Percentiles rank a stretch among this genome's conserved stretches.
phyloP scores from a whole-genome alignment of 1,140 invertebrate genomes.

The Drosophila cardini region DNA sequence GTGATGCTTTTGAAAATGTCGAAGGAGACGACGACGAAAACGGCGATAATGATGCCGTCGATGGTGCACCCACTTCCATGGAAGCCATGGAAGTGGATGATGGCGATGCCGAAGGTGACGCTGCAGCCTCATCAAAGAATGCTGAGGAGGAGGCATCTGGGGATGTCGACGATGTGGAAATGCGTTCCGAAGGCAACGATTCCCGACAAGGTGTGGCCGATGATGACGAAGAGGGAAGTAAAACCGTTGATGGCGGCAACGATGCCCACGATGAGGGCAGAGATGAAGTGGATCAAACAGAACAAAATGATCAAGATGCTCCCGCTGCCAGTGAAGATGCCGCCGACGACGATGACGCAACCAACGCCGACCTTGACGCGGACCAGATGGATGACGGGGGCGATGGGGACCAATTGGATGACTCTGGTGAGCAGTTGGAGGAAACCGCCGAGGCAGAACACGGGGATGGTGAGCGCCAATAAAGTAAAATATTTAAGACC shows the following conservation, averaged over 20 bases:
- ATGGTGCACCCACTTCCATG: slow-evolving; percentile 81
- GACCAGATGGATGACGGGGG: slow-evolving; percentile 30
- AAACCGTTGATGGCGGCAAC: background rate
- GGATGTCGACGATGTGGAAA: slow-evolving; percentile 63
- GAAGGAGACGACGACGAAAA: slow-evolving; percentile 48
- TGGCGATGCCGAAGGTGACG: slow-evolving; percentile 47
- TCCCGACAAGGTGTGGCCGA: slow-evolving; percentile 39
- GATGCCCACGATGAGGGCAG: slow-evolving; percentile 41
- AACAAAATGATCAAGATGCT: slow-evolving; percentile 40
- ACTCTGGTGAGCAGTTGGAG: slow-evolving; percentile 49
- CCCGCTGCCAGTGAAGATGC: slow-evolving; percentile 23
- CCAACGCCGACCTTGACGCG: slow-evolving; percentile 46
- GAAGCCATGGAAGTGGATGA: slow-evolving; percentile 82
- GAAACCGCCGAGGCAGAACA: slow-evolving; percentile 63
- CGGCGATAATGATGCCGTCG: slow-evolving; percentile 68
- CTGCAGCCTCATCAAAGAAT: slow-evolving; percentile 3
- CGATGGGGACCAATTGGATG: slow-evolving; percentile 21
- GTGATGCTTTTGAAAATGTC: slow-evolving; percentile 52
- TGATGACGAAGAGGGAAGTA: slow-evolving; percentile 20
- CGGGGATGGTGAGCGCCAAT: slow-evolving; percentile 59
- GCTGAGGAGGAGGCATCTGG: slow-evolving; percentile 24
- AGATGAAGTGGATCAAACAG: slow-evolving; percentile 64
- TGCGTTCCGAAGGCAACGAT: slow-evolving; percentile 63
- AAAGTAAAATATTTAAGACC: background rate
- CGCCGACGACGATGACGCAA: slow-evolving; percentile 31